Base-by-base conservation (phyloP, 2,113 vertebrate species). In the Castor canadensis region DNA sequence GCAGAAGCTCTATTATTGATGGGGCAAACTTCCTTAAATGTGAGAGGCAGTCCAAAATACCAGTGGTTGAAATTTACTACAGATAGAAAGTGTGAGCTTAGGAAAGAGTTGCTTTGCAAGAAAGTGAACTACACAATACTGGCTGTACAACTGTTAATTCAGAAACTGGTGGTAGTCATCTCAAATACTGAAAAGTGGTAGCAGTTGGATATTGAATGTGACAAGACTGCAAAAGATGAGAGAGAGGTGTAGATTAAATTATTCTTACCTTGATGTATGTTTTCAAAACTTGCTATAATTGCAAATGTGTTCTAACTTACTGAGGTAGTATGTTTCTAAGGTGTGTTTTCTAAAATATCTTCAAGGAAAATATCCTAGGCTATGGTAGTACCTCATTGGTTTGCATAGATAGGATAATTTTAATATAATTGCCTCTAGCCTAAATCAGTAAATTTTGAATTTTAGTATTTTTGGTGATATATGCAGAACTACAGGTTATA, bases 141-240 rank as follows among this genome's bases (percentile, higher is more conserved):
- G n/a, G n/a, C n/a, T n/a, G n/a, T n/a, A n/a, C n/a, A n/a, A n/a
- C n/a, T n/a, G 99, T 99, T 98, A 0, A 99, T 99, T 94, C 99
- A 99, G 98, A 99, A 99, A 92, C 98, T 99, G 98, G 99, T 99
- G 92, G 97, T 99, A 84, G 99, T 99, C 54, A 99, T 99, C 97
- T 99, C 99, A 0, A 99, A 99, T 52, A 98, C 99, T 75, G 99
- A 99, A n/a, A 83, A 99, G 98, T 94, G 98, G 98, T 1, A 99
- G 99, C 99, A 99, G 93, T 99, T 99, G 91, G 99, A 99, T 94
- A 99, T 99, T 2, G 99, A 99, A 95, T 99, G 99, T 72, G 99
- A 99, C n/a, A 99, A 99, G 97, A 98, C 98, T 0, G 99, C 98
- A 0, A 99, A 99, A 89, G 98, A 99, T 47, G 99, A 98, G 96